Conservation (phyloP, 2,888 invertebrate species). For the Stratiomys singularior region DNA sequence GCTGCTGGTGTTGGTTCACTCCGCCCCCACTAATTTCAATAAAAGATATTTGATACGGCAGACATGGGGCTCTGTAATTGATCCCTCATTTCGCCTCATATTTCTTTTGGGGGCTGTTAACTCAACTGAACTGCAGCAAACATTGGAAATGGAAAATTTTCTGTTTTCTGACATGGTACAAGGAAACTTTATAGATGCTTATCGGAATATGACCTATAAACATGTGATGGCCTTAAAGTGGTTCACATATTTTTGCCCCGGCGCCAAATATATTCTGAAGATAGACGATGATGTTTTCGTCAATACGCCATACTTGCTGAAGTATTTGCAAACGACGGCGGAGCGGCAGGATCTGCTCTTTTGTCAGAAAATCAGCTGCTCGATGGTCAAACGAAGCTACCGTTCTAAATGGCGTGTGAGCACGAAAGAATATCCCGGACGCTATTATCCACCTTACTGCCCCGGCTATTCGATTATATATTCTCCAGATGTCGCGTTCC, state of each 20-base stretch:
- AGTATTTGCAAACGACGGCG: constrained; percentile 63
- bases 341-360: constrained; percentile 70
- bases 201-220: constrained; percentile 85
- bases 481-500: constrained; percentile 71
- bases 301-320: constrained; percentile 72
- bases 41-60: constrained; percentile 76
- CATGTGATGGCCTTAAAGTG: constrained; percentile 86
- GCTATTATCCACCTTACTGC: constrained; percentile 80
- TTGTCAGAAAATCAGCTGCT: constrained; percentile 69
- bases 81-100: constrained; percentile 69
- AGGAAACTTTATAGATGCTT: constrained; percentile 80
- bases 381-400: constrained; percentile 71
- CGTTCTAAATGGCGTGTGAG: constrained; percentile 83
- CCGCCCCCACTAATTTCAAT: constrained; percentile 73
- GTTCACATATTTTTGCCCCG: constrained; percentile 75
- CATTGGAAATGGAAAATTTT: constrained; percentile 68
- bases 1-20: constrained; percentile 74
- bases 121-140: constrained; percentile 60
- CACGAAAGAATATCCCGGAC: constrained; percentile 71
- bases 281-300: constrained; percentile 83
- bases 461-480: constrained; percentile 78
- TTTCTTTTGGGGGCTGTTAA: constrained; percentile 74
- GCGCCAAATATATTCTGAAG: constrained; percentile 76
- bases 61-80: constrained; percentile 74
- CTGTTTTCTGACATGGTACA: constrained; percentile 77